phyloP scores from a whole-genome alignment of 1,140 invertebrate species.

The Lordiphosa collinella region DNA sequence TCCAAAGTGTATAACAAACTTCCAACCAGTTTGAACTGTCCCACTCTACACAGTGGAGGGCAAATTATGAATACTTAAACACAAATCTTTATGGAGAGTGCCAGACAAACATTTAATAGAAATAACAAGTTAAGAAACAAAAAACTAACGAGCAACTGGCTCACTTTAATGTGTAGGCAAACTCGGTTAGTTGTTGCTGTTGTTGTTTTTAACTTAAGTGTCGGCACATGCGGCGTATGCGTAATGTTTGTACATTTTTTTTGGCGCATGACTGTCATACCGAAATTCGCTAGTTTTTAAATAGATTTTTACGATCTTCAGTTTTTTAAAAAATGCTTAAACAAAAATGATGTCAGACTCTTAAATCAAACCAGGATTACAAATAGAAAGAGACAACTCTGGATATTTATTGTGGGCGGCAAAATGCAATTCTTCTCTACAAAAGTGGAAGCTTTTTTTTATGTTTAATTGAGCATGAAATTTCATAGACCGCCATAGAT shows the following conservation, averaged over 20 bases:
- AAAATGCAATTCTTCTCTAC: slow-evolving; percentile 30
- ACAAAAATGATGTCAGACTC: slow-evolving; percentile 57
- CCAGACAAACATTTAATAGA: slow-evolving; percentile 55
- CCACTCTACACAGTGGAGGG: slow-evolving; percentile 8
- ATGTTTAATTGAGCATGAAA: slow-evolving; percentile 57
- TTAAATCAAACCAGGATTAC: slow-evolving; percentile 2
- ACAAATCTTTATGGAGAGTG: slow-evolving; percentile 48
- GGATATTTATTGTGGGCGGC: slow-evolving; percentile 8
- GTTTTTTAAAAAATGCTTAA: slow-evolving; percentile 17
- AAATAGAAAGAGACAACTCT: background rate
- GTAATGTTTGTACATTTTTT: slow-evolving; percentile 43
- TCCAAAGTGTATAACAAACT: slow-evolving; percentile 8
- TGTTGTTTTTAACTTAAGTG: slow-evolving; percentile 42
- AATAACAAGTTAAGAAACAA: too few relatives aligned
- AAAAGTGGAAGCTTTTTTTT: slow-evolving; percentile 3
- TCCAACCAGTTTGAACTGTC: background rate
- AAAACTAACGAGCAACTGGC: slow-evolving; percentile 7
- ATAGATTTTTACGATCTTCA: slow-evolving; percentile 45
- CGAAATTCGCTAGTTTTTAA: slow-evolving; percentile 42
- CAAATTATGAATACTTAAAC: slow-evolving; percentile 52
- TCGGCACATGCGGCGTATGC: slow-evolving; percentile 66
- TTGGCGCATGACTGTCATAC: slow-evolving; percentile 57
- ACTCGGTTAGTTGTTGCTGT: slow-evolving; percentile 24
- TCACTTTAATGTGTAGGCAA: slow-evolving; percentile 41
- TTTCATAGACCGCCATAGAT: slow-evolving; percentile 22